Base-by-base conservation (phyloP, 2,888 invertebrate species). In the Elysia crispata region DNA sequence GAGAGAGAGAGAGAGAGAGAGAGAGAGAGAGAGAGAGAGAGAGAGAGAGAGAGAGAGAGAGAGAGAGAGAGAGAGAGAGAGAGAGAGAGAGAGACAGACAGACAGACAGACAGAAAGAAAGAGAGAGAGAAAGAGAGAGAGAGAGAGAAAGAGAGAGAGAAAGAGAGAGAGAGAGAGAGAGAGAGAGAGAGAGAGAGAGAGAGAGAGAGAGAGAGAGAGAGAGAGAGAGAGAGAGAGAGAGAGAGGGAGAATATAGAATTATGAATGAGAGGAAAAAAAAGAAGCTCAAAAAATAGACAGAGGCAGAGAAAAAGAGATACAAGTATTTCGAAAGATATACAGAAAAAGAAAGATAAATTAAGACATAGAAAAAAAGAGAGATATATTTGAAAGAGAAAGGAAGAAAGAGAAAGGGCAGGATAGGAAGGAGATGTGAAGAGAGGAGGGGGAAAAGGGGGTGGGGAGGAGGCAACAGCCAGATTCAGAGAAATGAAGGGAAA, bases 1-100 rank as follows among this genome's bases (percentile, higher is more conserved):
- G 50, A 50, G 30, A 66, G 66, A 66, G 66, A 28, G 66, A 66
- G 66, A 66, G 50, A 72, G 50, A 72, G 50, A 72, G 50, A 25
- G 72, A 72, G 72, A 72, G 72, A 72, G 50, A 50, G 50, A 50
- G 28, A 28, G 50, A 41, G 50, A 28, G 28, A 50, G 28, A 25
- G 50, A 30, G 28, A 25, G 18, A 41, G 1, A 33, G 25, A 72
- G 30, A 72, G 49, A 72, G 41, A 69, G 33, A 69, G 33, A 33
- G 31, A 30, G 31, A 69, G 30, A 33, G 33, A 69, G 69, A 69
- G 3, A 69, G 30, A 33, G 69, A 69, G 33, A 69, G 31, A 69
- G 31, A 69, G 30, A 31, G 69, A 30, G 33, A 31, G 69, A 30
- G 28, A 31, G 69, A 31, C 30, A 69, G 20, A 31, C 6, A 30